Evolutionary conservation across 2,113 vertebrate species (phyloP).

Genomic region (Anoplopoma fimbria): DNA sequence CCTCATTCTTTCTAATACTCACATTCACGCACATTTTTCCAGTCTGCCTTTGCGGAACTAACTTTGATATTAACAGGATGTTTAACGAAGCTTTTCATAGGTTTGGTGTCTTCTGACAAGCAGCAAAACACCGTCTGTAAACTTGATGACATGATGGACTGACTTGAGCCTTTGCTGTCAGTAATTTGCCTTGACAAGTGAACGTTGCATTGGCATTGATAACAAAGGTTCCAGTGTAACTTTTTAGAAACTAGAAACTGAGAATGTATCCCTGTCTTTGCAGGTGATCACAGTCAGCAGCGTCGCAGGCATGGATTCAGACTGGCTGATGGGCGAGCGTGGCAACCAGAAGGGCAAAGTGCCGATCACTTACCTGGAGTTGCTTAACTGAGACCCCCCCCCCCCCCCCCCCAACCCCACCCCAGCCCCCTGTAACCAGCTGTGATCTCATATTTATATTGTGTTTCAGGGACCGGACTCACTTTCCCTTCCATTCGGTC

Average conservation of each 20-base stretch:
- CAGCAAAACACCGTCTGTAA: not conserved
- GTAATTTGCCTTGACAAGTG: not conserved
- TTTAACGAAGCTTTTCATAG: not conserved
- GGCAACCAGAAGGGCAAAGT: conserved; percentile 98
- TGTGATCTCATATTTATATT: conserved; percentile 87
- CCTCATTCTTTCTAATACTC: conserved; percentile 21
- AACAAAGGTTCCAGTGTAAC: not conserved
- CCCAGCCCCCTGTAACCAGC: conserved; percentile 49
- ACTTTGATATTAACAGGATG: conserved; percentile 5
- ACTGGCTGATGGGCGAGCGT: conserved; percentile 98
- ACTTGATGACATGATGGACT: not conserved
- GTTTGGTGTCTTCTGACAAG: not conserved
- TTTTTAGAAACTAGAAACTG: not conserved
- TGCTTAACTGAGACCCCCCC: conserved; percentile 89
- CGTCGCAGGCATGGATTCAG: conserved; percentile 95
- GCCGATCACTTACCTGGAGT: conserved; percentile 98
- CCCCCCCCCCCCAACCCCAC: accelerated
- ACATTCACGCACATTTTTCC: conserved; percentile 14
- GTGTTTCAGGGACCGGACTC: conserved; percentile 44
- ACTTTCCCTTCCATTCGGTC: conserved; percentile 40
- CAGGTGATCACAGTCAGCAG: conserved; percentile 97
- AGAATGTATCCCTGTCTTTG: not conserved
- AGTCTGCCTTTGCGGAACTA: not conserved
- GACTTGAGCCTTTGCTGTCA: not conserved
- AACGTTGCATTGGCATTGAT: not conserved